Conservation (phyloP, 2,113 vertebrate genomes). For the Xiphias gladius region DNA sequence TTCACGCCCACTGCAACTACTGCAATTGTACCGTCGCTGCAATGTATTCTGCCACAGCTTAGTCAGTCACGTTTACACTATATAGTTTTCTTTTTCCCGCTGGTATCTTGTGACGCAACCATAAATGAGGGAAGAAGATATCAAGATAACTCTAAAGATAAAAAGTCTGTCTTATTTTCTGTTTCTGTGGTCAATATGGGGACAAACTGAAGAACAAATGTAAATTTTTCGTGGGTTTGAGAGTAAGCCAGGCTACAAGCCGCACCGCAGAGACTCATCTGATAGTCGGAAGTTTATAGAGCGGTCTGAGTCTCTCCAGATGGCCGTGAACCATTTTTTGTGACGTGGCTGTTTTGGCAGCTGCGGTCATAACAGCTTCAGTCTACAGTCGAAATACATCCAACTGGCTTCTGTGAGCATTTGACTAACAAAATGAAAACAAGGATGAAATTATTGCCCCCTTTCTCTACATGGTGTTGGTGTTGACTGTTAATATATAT, state of each 20-base stretch:
- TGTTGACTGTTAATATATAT: neutral
- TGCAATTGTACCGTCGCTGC: constrained; percentile 3
- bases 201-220: neutral
- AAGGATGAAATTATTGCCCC: neutral
- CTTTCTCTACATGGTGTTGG: neutral
- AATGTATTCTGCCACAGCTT: neutral
- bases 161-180: neutral
- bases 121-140: neutral
- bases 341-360: constrained; percentile 14
- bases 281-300: neutral
- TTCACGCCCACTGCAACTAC: neutral
- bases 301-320: neutral
- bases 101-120: neutral
- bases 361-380: neutral
- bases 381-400: neutral
- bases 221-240: neutral
- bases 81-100: neutral
- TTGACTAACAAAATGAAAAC: neutral
- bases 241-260: neutral
- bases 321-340: neutral
- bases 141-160: neutral
- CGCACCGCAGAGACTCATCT: neutral
- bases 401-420: neutral
- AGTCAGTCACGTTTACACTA: neutral
- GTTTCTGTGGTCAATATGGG: neutral